A percentile compares a stretch with the other conserved stretches of the same genome.
phyloP scores from a whole-genome alignment of 1,140 invertebrate species.

The Drosophila guanche region DNA sequence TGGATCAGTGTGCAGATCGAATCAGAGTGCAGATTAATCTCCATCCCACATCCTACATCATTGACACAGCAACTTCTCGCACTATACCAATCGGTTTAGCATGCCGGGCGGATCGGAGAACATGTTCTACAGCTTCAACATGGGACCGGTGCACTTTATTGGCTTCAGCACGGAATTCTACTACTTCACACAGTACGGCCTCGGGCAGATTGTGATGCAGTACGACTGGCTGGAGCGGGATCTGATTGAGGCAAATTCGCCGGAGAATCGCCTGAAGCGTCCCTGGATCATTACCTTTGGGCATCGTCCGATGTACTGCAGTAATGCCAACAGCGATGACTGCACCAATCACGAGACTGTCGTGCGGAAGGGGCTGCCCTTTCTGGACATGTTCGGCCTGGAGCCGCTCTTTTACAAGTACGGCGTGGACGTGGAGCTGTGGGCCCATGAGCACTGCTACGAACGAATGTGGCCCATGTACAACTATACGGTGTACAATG shows the following conservation, averaged over 20 bases:
- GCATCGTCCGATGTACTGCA: constrained; percentile 99
- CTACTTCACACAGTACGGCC: constrained; percentile 95
- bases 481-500: constrained; percentile 93
- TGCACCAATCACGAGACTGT: constrained; percentile 91
- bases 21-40: too few species aligned
- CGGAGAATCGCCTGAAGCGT: constrained; percentile 86
- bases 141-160: constrained; percentile 96
- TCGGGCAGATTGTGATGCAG: constrained; percentile 92
- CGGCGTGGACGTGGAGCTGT: constrained; percentile 96
- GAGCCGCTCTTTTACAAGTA: constrained; percentile 94
- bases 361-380: constrained; percentile 89
- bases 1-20: neutral
- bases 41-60: neutral
- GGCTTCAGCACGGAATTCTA: constrained; percentile 97
- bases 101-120: constrained; percentile 92
- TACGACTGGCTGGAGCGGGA: constrained; percentile 95
- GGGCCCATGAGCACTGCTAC: constrained; percentile 98
- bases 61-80: constrained; percentile 92
- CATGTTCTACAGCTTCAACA: constrained; percentile 94
- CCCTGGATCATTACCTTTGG: constrained; percentile 98
- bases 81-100: constrained; percentile 92
- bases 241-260: constrained; percentile 87
- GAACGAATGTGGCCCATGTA: constrained; percentile 97
- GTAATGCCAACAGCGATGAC: constrained; percentile 93
- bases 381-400: constrained; percentile 88